Conservation (phyloP, 2,113 vertebrate genomes). For the Petromus typicus region DNA sequence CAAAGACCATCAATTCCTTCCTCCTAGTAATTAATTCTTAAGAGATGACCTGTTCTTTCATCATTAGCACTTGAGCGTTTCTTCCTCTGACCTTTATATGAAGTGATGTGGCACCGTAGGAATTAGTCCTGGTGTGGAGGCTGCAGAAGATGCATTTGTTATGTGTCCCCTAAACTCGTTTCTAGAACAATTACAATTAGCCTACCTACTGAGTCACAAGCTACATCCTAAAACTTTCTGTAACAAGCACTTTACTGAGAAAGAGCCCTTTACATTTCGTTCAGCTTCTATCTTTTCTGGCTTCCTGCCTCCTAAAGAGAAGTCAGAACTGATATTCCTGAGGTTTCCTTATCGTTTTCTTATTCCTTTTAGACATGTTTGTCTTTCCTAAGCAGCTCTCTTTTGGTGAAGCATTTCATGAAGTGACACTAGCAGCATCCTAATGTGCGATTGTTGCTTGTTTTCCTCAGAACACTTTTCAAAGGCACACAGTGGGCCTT, state of each 20-base stretch:
- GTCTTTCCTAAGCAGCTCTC: not conserved
- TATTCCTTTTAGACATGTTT: constrained; percentile 42
- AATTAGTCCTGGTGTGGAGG: constrained; percentile 57
- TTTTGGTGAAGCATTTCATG: not conserved
- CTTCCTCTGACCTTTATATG: constrained; percentile 75
- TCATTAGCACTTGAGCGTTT: constrained; percentile 72
- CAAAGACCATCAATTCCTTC: constrained; percentile 75
- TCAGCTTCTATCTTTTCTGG: not conserved
- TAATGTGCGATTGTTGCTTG: not conserved
- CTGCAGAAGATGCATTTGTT: not conserved
- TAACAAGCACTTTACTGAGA: not conserved
- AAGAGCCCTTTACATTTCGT: not conserved
- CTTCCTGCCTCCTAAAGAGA: not conserved
- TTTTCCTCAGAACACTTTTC: constrained; percentile 1
- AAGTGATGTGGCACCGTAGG: constrained; percentile 66
- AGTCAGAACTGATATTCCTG: not conserved
- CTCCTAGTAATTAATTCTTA: constrained; percentile 78
- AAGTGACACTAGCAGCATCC: not conserved
- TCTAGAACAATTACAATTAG: constrained; percentile 45
- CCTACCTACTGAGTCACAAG: not conserved
- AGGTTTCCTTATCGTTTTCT: constrained; percentile 10
- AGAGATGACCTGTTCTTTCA: constrained; percentile 75
- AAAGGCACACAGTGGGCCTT: constrained; percentile 22
- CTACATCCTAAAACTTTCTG: not conserved
- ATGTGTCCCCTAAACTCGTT: not conserved